Evolutionary conservation across 2,888 invertebrate genomes (phyloP).

Genomic region (Hoplodrina blanda): DNA sequence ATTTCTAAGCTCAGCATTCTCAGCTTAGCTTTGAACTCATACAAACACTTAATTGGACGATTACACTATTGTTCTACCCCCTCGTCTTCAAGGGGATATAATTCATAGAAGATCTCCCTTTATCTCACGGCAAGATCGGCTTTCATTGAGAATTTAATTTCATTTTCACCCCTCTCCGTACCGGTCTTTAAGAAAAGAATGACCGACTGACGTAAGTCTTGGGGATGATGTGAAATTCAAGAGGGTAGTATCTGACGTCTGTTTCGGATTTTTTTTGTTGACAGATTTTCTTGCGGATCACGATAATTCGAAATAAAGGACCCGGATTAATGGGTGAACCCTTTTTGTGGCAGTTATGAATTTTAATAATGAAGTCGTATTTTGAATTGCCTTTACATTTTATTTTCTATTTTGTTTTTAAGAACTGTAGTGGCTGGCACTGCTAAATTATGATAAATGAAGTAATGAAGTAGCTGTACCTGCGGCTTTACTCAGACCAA

Average conservation of each 20-base stretch:
- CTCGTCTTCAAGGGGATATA: slow-evolving; percentile 82
- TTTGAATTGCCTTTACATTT: background rate
- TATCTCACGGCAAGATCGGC: slow-evolving; percentile 84
- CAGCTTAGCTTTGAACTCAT: slow-evolving; percentile 77
- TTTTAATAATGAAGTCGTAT: slow-evolving; percentile 9
- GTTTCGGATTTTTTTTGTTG: slow-evolving; percentile 66
- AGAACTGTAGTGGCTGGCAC: too few species aligned
- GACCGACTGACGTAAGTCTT: slow-evolving; percentile 83
- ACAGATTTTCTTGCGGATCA: slow-evolving; percentile 43
- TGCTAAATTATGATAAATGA: too few species aligned
- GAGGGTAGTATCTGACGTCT: slow-evolving; percentile 73
- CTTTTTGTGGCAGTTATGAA: slow-evolving; percentile 29
- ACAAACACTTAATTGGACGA: slow-evolving; percentile 89
- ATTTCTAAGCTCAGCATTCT: slow-evolving; percentile 68
- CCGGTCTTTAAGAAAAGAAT: slow-evolving; percentile 85
- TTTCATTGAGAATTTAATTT: slow-evolving; percentile 90
- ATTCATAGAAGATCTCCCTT: slow-evolving; percentile 87
- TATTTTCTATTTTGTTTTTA: too few species aligned
- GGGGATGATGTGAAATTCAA: slow-evolving; percentile 77
- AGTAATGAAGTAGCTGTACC: too few species aligned
- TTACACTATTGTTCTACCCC: slow-evolving; percentile 89
- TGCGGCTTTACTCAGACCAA: too few species aligned
- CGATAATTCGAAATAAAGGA: slow-evolving; percentile 47
- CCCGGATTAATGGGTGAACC: slow-evolving; percentile 13
- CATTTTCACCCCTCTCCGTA: slow-evolving; percentile 88